Conservation (phyloP, 2,113 vertebrate species). For the Hoplias malabaricus region DNA sequence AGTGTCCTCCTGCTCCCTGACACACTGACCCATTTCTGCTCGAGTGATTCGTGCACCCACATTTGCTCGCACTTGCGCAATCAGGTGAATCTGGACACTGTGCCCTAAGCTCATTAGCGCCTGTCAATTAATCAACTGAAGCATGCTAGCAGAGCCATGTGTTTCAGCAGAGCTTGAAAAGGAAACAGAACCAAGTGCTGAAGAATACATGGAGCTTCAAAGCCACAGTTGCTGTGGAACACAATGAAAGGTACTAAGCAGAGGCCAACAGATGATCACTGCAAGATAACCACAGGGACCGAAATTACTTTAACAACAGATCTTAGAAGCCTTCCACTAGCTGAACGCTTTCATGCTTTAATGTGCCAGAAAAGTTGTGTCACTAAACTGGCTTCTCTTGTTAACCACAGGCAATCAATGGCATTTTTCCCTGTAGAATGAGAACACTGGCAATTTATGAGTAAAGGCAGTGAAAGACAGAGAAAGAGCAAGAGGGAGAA, state of each 20-base stretch:
- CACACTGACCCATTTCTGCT: conserved; percentile 54
- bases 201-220: conserved; percentile 15
- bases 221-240: neutral
- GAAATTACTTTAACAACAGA: neutral
- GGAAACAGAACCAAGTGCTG: neutral
- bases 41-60: conserved; percentile 6
- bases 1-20: conserved; percentile 38
- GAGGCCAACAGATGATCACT: neutral
- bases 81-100: conserved; percentile 35
- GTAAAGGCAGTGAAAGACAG: neutral
- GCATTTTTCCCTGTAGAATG: neutral
- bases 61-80: conserved; percentile 18
- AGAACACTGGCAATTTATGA: neutral
- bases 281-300: neutral
- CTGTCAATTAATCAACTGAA: conserved; percentile 14
- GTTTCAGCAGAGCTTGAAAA: conserved; percentile 7
- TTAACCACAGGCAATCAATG: neutral
- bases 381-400: too few relatives aligned
- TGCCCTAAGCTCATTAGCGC: conserved; percentile 20
- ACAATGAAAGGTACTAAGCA: neutral
- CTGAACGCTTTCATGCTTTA: neutral
- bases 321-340: neutral
- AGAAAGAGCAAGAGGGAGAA: neutral
- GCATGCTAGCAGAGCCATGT: neutral
- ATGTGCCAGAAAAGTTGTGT: neutral